Conservation (phyloP, 2,113 vertebrate genomes). For the Sphaerodactylus townsendi region DNA sequence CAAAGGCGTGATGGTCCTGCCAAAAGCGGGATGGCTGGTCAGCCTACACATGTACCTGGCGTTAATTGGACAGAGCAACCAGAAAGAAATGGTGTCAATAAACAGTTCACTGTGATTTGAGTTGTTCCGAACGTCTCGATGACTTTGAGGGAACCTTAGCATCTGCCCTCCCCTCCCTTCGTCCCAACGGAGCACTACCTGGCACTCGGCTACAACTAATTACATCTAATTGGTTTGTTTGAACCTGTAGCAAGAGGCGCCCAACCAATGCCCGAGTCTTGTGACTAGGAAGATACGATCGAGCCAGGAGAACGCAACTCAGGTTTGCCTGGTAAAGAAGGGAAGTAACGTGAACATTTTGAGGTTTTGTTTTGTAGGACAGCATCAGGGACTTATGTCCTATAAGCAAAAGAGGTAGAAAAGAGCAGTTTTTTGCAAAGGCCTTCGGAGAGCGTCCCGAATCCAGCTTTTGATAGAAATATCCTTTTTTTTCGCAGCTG, state of each 20-base stretch:
- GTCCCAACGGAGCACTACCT: neutral
- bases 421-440: neutral
- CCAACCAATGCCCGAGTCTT: neutral
- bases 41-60: too few species aligned
- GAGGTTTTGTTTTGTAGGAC: neutral
- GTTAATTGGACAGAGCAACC: too few species aligned
- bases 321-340: neutral
- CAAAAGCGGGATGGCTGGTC: too few species aligned
- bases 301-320: neutral
- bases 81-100: neutral
- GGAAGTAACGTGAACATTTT: too few species aligned
- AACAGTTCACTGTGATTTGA: too few species aligned
- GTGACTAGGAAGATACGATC: neutral
- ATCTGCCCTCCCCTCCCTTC: neutral
- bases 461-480: neutral
- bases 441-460: neutral
- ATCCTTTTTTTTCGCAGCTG: too few species aligned
- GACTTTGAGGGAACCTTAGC: neutral
- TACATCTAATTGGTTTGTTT: neutral
- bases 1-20: too few species aligned
- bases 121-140: neutral
- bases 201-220: neutral
- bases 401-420: neutral
- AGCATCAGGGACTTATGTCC: neutral
- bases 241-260: neutral